Conservation (phyloP, 1,140 invertebrate genomes). For the Tetranychus urticae region DNA sequence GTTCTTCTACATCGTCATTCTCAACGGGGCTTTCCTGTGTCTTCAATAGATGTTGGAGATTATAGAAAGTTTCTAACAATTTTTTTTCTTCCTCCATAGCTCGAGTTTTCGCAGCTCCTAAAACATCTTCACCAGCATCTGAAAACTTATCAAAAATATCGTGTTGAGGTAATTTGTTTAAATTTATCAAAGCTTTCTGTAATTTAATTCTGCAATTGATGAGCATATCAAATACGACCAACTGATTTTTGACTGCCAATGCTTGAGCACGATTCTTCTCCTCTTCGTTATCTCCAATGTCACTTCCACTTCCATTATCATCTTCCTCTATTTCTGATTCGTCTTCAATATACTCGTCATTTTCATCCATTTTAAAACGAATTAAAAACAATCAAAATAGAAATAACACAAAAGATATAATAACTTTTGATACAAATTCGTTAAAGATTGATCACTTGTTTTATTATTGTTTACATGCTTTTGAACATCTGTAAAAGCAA, state of each 20-base stretch:
- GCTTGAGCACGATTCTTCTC: not conserved
- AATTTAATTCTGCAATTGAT: slow-evolving; percentile 57
- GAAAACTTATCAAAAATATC: slow-evolving; percentile 15
- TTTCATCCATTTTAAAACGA: not conserved
- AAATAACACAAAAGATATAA: not conserved
- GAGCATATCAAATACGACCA: slow-evolving; percentile 47
- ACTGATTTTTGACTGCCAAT: slow-evolving; percentile 36
- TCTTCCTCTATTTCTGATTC: not conserved
- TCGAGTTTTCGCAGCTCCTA: not conserved
- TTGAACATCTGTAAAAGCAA: too few species aligned
- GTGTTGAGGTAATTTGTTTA: slow-evolving; percentile 48
- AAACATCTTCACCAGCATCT: not conserved
- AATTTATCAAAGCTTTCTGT: slow-evolving; percentile 43
- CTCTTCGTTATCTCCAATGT: not conserved
- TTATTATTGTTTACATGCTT: too few species aligned
- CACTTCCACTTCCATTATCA: not conserved
- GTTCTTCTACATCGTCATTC: not conserved
- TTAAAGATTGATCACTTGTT: too few species aligned
- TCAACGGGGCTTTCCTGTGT: not conserved
- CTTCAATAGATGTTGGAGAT: not conserved
- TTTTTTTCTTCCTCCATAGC: not conserved
- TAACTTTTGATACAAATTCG: too few species aligned
- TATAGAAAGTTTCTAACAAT: not conserved
- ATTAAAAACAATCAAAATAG: not conserved
- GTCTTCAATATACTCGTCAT: not conserved